Base-by-base conservation (phyloP, 2,797 vertebrate genomes). In the Tapirus indicus region DNA sequence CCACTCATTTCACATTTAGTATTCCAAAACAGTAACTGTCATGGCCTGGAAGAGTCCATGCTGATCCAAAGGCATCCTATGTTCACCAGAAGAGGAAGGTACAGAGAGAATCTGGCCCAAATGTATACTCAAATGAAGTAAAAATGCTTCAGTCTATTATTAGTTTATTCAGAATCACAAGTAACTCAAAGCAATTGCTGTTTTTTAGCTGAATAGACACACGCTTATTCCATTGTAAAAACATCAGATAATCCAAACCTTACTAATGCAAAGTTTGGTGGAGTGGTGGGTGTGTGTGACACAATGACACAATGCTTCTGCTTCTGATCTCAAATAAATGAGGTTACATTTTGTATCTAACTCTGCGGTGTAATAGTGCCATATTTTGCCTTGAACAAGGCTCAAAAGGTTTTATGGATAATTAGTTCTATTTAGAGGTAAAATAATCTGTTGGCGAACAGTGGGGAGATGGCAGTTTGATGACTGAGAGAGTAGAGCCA, bases 111-210 rank as follows among this genome's bases (percentile, higher is more conserved):
- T 44, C 52, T 79, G 41, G 23, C 56, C 71, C 35, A 6, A 35
- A 32, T n/a, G 8, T 44, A 47, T 32, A 85, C 69, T 38, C 4
- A 18, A 56, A 92, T 60, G 38, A 54, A 95, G 78, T 80, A 77
- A 82, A 96, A 72, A 85, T 38, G 14, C 47, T 74, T 84, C 44
- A 21, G 8, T 86, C 41, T 94, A 62, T 44, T 88, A 84, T 62
- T 87, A 79, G 41, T 97, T 95, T 88, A 77, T 95, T 95, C 56
- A 84, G 95, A 96, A 96, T 72, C 52, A 66, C 21, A 27, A 84
- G 54, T 60, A 88, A 27, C 44, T 91, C 68, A 82, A 71, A 93
- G 78, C 58, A 58, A 41, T 88, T 52, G 25, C 64, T 95, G 1
- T 94, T 91, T 41, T 95, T 41, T 60, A 79, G 18, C 52, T 89